Evolutionary conservation across 2,113 vertebrate species (phyloP).

Genomic region (Equus quagga): DNA sequence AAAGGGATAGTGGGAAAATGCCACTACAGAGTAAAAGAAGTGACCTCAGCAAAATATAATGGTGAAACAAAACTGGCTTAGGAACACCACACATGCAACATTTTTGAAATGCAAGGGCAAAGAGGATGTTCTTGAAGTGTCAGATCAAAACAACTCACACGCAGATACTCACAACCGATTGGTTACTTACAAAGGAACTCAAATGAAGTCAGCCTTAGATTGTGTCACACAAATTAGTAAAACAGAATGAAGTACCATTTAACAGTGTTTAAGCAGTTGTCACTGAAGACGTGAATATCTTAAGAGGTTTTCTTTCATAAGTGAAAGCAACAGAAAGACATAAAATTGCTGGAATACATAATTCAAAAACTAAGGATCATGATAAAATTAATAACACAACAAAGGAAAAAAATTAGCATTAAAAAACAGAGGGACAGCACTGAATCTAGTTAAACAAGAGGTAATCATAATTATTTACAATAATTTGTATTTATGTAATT

Average conservation of each 20-base stretch:
- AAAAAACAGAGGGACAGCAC: neutral
- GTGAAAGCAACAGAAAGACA: neutral
- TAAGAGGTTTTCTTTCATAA: neutral
- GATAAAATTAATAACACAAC: neutral
- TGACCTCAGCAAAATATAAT: neutral
- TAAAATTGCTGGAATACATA: neutral
- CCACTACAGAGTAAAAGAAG: neutral
- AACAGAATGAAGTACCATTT: neutral
- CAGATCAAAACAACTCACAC: neutral
- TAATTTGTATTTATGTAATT: neutral
- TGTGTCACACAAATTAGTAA: neutral
- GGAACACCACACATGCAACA: neutral
- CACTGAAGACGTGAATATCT: neutral
- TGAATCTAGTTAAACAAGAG: neutral
- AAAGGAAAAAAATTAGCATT: neutral
- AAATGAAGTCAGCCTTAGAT: neutral
- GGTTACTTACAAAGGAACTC: neutral
- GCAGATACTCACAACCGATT: neutral
- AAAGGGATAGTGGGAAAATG: neutral
- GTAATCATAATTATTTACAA: neutral
- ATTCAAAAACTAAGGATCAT: neutral
- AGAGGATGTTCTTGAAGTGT: neutral
- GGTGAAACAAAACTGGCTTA: neutral
- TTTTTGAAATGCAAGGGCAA: neutral
- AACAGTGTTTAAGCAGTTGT: neutral